A percentile compares a stretch with the other conserved stretches of the same genome.
Conservation (phyloP, 2,113 vertebrate genomes). For the Numida meleagris region DNA sequence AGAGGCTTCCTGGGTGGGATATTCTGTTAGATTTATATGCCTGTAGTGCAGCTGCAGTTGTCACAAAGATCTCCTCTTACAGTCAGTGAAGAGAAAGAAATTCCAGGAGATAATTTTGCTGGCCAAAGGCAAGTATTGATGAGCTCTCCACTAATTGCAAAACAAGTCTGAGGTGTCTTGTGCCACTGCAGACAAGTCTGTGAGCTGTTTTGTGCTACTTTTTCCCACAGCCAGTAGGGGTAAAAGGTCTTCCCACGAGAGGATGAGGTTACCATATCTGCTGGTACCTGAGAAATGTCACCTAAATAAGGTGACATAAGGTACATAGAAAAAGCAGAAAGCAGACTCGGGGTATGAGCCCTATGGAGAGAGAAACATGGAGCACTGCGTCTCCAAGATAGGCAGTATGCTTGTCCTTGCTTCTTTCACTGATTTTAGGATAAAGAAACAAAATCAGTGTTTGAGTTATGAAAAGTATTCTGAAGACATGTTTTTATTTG, state of each 20-base stretch:
- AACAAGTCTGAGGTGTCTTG: neutral
- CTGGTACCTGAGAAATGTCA: neutral
- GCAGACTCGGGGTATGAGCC: neutral
- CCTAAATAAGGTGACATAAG: neutral
- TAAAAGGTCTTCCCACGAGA: neutral
- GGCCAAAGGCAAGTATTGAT: neutral
- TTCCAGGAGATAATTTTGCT: neutral
- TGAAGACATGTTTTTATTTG: neutral
- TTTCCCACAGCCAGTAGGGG: neutral
- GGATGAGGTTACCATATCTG: neutral
- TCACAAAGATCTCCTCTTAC: neutral
- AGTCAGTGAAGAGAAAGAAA: neutral
- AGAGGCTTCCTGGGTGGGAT: fast-evolving
- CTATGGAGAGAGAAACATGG: neutral
- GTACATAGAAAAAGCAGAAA: neutral
- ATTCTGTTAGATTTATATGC: neutral
- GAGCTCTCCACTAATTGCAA: fast-evolving
- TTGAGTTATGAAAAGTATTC: neutral
- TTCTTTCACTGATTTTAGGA: neutral
- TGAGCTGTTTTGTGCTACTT: neutral
- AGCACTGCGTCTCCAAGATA: fast-evolving
- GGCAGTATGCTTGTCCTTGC: neutral
- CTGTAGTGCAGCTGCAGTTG: neutral
- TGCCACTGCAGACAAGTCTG: neutral
- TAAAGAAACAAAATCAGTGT: neutral